Evolutionary conservation across 2,888 invertebrate genomes (phyloP), one percentile per base, ranked within the genome.

Genomic region (Diploptera punctata): DNA sequence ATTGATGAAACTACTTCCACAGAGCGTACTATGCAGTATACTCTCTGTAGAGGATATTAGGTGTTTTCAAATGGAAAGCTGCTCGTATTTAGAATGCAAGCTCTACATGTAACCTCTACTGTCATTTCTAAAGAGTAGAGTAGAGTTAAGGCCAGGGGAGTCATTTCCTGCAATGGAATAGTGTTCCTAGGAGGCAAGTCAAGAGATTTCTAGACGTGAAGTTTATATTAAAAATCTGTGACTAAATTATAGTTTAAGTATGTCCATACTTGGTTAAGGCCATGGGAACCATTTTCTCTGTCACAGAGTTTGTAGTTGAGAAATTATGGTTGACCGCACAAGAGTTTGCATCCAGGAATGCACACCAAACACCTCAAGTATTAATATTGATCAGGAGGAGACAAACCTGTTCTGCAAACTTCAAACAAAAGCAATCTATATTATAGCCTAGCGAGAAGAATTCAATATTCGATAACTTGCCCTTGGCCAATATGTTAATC

Each of bases 51-150:
- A 29, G 16, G 7, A 21, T 57, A 16, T 57, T 29, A 24, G 57
- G 29, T n/a, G 29, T 29, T 65, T 47, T 44, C 65, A 47, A 65
- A 47, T 18, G 24, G 21, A 44, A 65, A 65, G 65, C 47, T 65
- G 19, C 47, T 33, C 38, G 21, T 47, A 65, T 65, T 65, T 65
- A 47, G 65, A 65, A 65, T 65, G 47, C 65, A 65, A 65, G 47
- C 29, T 44, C 44, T 65, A 18, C 44, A 21, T 26, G 65, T n/a
- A 47, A 24, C 24, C 65, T 26, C 16, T 13, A 57, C 5, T 26
- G 65, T 47, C 65, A 24, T 44, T 65, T 26, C 44, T 47, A 44
- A 44, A 65, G 65, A 65, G 65, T 62, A 38, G 43, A 10, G 5
- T 33, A 33, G 33, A 33, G 62, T 65, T 65, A 44, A 47, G 47